Conservation (phyloP, 1,140 invertebrate species). For the Ooceraea biroi region DNA sequence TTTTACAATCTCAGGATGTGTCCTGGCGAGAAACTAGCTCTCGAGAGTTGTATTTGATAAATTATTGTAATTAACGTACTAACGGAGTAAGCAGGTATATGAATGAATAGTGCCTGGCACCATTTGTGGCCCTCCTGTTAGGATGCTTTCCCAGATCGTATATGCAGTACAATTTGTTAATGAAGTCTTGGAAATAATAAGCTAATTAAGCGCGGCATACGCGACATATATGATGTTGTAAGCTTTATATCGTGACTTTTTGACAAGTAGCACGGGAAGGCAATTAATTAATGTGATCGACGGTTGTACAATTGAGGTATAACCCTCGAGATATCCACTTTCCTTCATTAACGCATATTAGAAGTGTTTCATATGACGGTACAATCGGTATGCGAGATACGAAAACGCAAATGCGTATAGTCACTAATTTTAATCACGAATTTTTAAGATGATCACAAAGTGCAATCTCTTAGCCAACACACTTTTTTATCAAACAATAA, state of each 20-base stretch:
- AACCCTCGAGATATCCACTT: slow-evolving; percentile 69
- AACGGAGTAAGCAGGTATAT: slow-evolving; percentile 85
- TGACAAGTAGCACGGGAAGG: slow-evolving; percentile 61
- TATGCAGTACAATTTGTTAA: slow-evolving; percentile 69
- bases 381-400: slow-evolving; percentile 74
- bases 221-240: slow-evolving; percentile 60
- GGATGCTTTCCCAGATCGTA: slow-evolving; percentile 68
- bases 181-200: slow-evolving; percentile 62
- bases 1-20: slow-evolving; percentile 82
- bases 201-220: slow-evolving; percentile 36
- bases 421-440: slow-evolving; percentile 78
- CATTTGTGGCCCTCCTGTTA: slow-evolving; percentile 85
- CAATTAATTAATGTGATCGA: slow-evolving; percentile 64
- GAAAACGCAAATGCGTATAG: slow-evolving; percentile 76
- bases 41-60: slow-evolving; percentile 75
- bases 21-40: slow-evolving; percentile 79
- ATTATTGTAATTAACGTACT: slow-evolving; percentile 76
- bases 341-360: slow-evolving; percentile 75
- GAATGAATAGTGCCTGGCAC: slow-evolving; percentile 86
- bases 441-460: slow-evolving; percentile 86
- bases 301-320: slow-evolving; percentile 64
- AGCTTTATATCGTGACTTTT: slow-evolving; percentile 59
- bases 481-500: slow-evolving; percentile 84
- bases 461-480: slow-evolving; percentile 86
- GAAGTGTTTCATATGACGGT: slow-evolving; percentile 74